These are phyloP conservation scores for Sylvietta virens DNA, from an alignment of 2,113 vertebrate species.

Conservation along the genomic window DNA sequence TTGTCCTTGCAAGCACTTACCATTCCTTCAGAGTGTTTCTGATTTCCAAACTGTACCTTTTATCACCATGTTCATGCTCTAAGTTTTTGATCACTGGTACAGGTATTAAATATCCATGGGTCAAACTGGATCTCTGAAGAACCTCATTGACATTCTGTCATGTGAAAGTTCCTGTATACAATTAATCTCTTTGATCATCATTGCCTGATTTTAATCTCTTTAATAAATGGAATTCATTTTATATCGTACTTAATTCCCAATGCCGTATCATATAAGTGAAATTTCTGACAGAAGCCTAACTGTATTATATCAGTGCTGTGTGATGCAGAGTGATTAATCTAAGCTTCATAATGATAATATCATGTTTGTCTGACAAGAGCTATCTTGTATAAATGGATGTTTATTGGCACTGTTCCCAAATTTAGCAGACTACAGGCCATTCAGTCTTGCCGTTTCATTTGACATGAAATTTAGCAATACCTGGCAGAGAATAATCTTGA, in stretches of 20 bases:
- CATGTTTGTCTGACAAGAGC: slow-evolving; percentile 23
- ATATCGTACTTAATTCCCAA: not conserved
- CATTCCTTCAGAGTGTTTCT: not conserved
- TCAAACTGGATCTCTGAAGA: not conserved
- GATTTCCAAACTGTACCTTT: not conserved
- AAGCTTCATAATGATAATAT: not conserved
- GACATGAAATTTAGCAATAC: not conserved
- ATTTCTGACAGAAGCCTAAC: not conserved
- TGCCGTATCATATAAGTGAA: not conserved
- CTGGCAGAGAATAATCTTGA: not conserved
- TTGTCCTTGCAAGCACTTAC: not conserved
- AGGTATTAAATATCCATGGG: not conserved
- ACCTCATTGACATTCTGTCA: not conserved
- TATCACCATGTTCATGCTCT: not conserved
- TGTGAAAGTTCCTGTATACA: not conserved
- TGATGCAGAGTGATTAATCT: slow-evolving; percentile 9
- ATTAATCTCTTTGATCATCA: not conserved
- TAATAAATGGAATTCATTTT: not conserved
- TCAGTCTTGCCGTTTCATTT: not conserved
- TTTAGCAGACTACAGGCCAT: not conserved
- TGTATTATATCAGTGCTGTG: not conserved
- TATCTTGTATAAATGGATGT: not conserved
- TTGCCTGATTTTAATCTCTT: slow-evolving; percentile 10
- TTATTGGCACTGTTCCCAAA: slow-evolving; percentile 16
- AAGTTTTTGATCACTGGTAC: not conserved